Percentiles rank a stretch among this genome's conserved stretches.
These are phyloP conservation scores for Acyrthosiphon pisum DNA, from an alignment of 1,140 invertebrate species.

Conservation along the genomic window DNA sequence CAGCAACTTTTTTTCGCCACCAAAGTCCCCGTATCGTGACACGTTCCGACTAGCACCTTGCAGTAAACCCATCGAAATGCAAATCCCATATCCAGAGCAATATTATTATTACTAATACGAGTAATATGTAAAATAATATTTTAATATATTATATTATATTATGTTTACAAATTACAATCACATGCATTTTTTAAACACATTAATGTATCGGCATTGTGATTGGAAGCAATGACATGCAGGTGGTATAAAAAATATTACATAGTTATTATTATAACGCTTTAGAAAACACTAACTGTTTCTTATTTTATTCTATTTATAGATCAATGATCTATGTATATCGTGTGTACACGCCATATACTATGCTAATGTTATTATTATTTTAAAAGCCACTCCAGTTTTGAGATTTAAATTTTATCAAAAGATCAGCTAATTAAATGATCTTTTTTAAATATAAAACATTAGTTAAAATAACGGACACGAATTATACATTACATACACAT, in stretches of 20 bases:
- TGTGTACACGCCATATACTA: not conserved
- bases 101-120: not conserved
- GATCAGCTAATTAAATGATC: not conserved
- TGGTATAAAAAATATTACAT: not conserved
- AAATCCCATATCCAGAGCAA: not conserved
- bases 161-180: not conserved
- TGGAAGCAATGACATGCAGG: too few relatives aligned
- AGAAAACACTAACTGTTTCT: not conserved
- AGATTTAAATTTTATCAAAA: not conserved
- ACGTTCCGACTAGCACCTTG: not conserved
- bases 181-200: not conserved
- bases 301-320: not conserved
- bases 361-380: not conserved
- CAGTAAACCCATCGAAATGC: not conserved
- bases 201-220: not conserved
- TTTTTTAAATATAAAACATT: not conserved
- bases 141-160: too few relatives aligned
- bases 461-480: not conserved
- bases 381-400: not conserved
- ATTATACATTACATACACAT: too few relatives aligned
- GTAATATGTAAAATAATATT: not conserved
- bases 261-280: not conserved
- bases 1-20: constrained; percentile 11
- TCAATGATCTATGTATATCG: not conserved
- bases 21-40: not conserved